Base-by-base conservation (phyloP, 1,140 invertebrate genomes). In the Zaprionus africanus region DNA sequence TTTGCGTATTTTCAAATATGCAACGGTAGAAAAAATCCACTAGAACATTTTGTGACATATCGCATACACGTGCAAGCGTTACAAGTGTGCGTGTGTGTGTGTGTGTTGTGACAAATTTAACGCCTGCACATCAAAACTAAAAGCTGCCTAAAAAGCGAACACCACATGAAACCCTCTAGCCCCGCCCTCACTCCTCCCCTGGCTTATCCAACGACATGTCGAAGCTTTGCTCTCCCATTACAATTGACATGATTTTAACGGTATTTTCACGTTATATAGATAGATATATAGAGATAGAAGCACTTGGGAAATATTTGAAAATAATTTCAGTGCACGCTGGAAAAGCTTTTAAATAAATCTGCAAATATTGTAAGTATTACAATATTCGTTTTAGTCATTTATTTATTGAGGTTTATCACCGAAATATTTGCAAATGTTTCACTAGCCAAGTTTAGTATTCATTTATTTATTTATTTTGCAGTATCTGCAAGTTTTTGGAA, bases 241-340 rank as follows among this genome's bases (percentile, higher is more conserved):
- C 81, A 78, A 71, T 84, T 84, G 69, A 84, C 82, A 84, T 74
- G 69, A 78, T 84, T 84, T 84, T 81, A 81, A 84, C 81, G 69
- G 65, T 38, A 58, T 84, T 84, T 61, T 22, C 22, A 22, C 22
- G 22, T 22, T 22, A 22, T 22, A 22, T 22, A 22, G 22, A 22
- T 22, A 22, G 22, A 22, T 22, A 22, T 5, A 46, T n/a, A 46
- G n/a, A 38, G n/a, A 46, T 46, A 46, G 41, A 46, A 46, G 0
- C 41, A 46, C 41, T 46, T 17, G 41, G 41, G 2, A 46, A 9
- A 46, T 46, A 46, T 46, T 17, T 46, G n/a, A 46, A 19, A 46
- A 17, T 46, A 17, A 46, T 46, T 46, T 46, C 9, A 9, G 41
- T 17, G n/a, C 41, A 17, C 4, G n/a, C 41, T 17, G 41, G 15